Conservation (phyloP, 2,797 vertebrate genomes). For the Spondyliosoma cantharus region DNA sequence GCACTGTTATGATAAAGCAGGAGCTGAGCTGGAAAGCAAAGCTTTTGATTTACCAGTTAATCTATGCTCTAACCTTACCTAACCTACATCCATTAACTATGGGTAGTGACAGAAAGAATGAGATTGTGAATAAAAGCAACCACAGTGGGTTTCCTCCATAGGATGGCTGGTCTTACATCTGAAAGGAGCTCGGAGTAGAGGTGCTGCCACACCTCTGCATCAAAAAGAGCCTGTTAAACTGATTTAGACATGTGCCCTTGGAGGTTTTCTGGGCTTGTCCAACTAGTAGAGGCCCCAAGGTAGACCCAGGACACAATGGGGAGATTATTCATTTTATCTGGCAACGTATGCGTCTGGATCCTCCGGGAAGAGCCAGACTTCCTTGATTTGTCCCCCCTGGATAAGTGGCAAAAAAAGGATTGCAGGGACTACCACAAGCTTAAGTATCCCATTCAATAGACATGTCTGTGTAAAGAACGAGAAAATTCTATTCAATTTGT, state of each 20-base stretch:
- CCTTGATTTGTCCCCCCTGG: too few relatives aligned
- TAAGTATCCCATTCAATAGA: neutral
- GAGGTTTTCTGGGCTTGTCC: neutral
- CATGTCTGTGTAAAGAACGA: neutral
- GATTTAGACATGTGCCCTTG: neutral
- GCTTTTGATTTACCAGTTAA: neutral
- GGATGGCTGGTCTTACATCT: too few relatives aligned
- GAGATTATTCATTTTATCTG: neutral
- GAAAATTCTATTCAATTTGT: neutral
- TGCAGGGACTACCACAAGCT: neutral
- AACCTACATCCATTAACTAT: neutral
- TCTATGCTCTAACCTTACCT: neutral
- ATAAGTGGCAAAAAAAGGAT: neutral
- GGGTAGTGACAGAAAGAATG: neutral
- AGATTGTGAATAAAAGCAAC: neutral
- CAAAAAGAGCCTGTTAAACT: neutral
- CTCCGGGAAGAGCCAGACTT: neutral
- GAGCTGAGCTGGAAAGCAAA: neutral
- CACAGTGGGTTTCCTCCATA: neutral
- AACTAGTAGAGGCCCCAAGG: neutral
- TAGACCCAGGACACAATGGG: neutral
- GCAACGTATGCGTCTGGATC: neutral
- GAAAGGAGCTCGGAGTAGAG: neutral
- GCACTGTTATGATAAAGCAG: too few relatives aligned
- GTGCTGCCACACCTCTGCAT: too few relatives aligned